Evolutionary conservation across 2,113 vertebrate genomes (phyloP).

Genomic region (Theristicus caerulescens): DNA sequence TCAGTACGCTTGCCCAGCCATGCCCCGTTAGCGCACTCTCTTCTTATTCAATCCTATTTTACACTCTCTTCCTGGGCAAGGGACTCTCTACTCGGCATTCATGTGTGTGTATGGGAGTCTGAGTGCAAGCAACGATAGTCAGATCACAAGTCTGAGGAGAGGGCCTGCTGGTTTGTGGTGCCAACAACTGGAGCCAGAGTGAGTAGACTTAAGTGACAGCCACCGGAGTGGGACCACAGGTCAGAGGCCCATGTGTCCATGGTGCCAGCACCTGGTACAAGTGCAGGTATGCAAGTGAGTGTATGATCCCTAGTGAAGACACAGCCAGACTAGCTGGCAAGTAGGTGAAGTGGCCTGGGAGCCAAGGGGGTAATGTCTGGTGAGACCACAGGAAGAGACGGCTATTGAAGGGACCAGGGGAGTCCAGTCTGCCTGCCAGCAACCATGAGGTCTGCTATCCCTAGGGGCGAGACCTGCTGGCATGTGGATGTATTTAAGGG

Average conservation of each 20-base stretch:
- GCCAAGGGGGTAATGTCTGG: fast-evolving
- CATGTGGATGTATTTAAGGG: not conserved
- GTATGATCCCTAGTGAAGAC: not conserved
- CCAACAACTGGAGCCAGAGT: not conserved
- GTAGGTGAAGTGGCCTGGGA: not conserved
- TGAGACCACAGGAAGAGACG: not conserved
- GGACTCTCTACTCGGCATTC: not conserved
- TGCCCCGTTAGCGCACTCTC: not conserved
- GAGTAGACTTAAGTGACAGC: not conserved
- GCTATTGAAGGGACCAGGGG: not conserved
- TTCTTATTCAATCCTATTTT: not conserved
- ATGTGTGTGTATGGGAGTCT: fast-evolving
- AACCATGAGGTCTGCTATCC: not conserved
- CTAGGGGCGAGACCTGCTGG: not conserved
- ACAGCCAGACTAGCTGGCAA: not conserved
- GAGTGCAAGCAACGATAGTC: not conserved
- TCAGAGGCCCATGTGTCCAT: not conserved
- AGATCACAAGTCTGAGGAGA: not conserved
- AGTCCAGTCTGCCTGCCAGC: not conserved
- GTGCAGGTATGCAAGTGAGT: not conserved
- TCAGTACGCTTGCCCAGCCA: not conserved
- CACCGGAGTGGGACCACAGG: not conserved
- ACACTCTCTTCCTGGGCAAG: not conserved
- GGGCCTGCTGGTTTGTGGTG: not conserved
- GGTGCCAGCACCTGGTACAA: not conserved